These are phyloP conservation scores for Pagetopsis macropterus DNA, from an alignment of 2,797 vertebrate genomes.

Conservation along the genomic window DNA sequence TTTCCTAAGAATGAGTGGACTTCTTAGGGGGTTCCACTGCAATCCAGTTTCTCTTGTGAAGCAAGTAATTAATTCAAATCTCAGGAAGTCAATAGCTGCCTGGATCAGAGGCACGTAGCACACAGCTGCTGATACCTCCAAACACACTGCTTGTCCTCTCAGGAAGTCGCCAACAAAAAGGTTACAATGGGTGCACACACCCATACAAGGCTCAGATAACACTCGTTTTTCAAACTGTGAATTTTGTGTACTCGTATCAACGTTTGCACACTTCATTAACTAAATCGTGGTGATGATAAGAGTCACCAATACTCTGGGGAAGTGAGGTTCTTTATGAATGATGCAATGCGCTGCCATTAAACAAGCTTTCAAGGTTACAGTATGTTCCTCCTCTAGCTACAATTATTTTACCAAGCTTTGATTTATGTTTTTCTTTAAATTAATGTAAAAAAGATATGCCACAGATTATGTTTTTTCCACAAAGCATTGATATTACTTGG, in stretches of 20 bases:
- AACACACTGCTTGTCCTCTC: slow-evolving; percentile 75
- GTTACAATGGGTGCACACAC: slow-evolving; percentile 66
- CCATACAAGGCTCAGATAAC: slow-evolving; percentile 60
- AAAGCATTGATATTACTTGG: slow-evolving; percentile 11
- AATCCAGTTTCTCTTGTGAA: slow-evolving; percentile 86
- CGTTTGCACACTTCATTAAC: slow-evolving; percentile 52
- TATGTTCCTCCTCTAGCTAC: slow-evolving; percentile 63
- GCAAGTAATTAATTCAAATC: slow-evolving; percentile 88
- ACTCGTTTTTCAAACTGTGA: slow-evolving; percentile 44
- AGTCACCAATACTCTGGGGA: slow-evolving; percentile 47
- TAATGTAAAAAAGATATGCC: slow-evolving; percentile 9
- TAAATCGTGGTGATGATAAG: slow-evolving; percentile 39
- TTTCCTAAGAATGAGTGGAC: slow-evolving; percentile 85
- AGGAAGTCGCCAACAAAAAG: slow-evolving; percentile 74
- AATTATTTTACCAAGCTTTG: slow-evolving; percentile 65
- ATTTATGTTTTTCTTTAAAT: slow-evolving; percentile 31
- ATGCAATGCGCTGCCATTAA: slow-evolving; percentile 69
- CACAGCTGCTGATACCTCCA: slow-evolving; percentile 80
- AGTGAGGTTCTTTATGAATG: slow-evolving; percentile 55
- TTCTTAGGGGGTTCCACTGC: slow-evolving; percentile 83
- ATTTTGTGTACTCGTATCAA: slow-evolving; percentile 45
- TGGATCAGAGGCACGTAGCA: slow-evolving; percentile 81
- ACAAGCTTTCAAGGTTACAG: slow-evolving; percentile 63
- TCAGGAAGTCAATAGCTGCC: slow-evolving; percentile 84
- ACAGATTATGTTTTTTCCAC: background rate